Percentiles rank a stretch among this genome's conserved stretches.
Evolutionary conservation across 2,888 invertebrate species (phyloP).

Genomic region (Drosophila maculinotata): DNA sequence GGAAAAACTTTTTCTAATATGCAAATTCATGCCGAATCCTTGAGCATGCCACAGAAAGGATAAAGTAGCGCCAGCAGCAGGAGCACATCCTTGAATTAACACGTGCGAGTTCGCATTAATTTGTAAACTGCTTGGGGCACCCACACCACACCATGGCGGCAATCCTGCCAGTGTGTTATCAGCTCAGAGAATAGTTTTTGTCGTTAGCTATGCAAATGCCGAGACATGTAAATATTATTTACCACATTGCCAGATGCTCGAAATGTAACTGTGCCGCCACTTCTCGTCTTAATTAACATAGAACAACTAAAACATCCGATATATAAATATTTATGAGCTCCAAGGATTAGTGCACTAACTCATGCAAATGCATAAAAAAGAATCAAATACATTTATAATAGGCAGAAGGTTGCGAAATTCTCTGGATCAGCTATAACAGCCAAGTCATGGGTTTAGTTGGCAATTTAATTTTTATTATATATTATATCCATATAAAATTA

Average conservation of each 20-base stretch:
- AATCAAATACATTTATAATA: constrained; percentile 2
- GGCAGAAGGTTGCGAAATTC: neutral
- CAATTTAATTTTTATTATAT: too few species aligned
- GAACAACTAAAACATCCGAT: constrained; percentile 70
- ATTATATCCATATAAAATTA: too few species aligned
- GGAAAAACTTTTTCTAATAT: constrained; percentile 77
- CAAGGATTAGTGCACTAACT: constrained; percentile 23
- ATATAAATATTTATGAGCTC: constrained; percentile 71
- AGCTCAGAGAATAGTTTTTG: constrained; percentile 61
- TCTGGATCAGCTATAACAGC: too few species aligned
- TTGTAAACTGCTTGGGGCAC: constrained; percentile 65
- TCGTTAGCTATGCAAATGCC: constrained; percentile 77
- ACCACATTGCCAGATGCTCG: constrained; percentile 77
- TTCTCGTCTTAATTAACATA: constrained; percentile 71
- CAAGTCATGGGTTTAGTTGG: too few species aligned
- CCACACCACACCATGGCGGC: constrained; percentile 9
- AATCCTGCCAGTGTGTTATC: constrained; percentile 20
- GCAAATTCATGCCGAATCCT: constrained; percentile 74
- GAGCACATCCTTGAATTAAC: constrained; percentile 77
- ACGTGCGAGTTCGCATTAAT: constrained; percentile 77
- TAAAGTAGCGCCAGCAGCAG: constrained; percentile 50
- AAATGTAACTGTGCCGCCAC: constrained; percentile 65
- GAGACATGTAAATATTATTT: constrained; percentile 77
- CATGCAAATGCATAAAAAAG: constrained; percentile 8
- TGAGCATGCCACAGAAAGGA: constrained; percentile 43